These are phyloP conservation scores for Diorhabda elongata DNA, from an alignment of 1,140 invertebrate genomes.

Conservation along the genomic window DNA sequence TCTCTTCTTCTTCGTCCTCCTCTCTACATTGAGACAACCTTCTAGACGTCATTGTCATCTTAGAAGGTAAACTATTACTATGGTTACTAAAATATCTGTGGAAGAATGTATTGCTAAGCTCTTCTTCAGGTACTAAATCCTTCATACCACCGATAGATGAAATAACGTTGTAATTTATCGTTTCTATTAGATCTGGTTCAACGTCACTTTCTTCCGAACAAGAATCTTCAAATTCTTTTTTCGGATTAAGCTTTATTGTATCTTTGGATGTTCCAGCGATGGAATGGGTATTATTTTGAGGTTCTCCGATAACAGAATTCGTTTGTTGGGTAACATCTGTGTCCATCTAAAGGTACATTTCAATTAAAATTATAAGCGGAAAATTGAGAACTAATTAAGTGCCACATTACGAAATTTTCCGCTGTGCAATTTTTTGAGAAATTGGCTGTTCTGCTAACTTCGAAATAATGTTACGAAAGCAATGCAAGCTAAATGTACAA, in stretches of 20 bases:
- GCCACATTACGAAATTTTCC: too few species aligned
- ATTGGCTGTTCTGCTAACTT: too few species aligned
- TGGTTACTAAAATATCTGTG: conserved; percentile 70
- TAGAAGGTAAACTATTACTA: conserved; percentile 52
- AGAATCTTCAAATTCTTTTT: conserved; percentile 12
- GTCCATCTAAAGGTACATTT: conserved; percentile 20
- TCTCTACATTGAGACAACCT: conserved; percentile 75
- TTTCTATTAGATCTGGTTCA: conserved; percentile 50
- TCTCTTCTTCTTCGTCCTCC: conserved; percentile 73
- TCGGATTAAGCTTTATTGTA: conserved; percentile 17
- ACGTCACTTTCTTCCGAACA: conserved; percentile 55
- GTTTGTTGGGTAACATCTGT: conserved; percentile 21
- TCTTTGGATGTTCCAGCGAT: neutral
- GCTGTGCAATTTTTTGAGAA: too few species aligned
- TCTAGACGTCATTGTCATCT: conserved; percentile 48
- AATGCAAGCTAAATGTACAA: too few species aligned
- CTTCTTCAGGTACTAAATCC: conserved; percentile 8
- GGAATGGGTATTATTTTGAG: neutral
- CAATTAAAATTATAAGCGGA: too few species aligned
- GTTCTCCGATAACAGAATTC: conserved; percentile 8
- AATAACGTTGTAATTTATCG: conserved; percentile 64
- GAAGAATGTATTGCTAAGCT: conserved; percentile 51
- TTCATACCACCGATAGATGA: conserved; percentile 51
- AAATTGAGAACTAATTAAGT: too few species aligned
- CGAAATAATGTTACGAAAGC: too few species aligned